Conservation (phyloP, 2,113 vertebrate species). For the Tenebrosternarchus preto region DNA sequence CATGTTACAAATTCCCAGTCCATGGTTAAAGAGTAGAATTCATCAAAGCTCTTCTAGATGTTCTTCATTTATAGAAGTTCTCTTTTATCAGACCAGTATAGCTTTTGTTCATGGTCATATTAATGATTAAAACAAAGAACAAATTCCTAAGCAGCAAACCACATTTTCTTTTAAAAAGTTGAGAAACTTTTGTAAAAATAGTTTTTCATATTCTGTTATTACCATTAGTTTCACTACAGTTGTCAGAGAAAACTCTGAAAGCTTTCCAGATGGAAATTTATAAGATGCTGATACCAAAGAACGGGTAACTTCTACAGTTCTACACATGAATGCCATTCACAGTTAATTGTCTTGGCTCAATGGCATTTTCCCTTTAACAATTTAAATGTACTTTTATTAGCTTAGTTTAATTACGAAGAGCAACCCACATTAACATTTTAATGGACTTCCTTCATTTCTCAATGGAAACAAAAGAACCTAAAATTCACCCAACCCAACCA, state of each 20-base stretch:
- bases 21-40: too few relatives aligned
- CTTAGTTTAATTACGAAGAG: slow-evolving; percentile 45
- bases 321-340: slow-evolving; percentile 11
- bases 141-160: not conserved
- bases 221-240: not conserved
- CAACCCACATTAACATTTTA: slow-evolving; percentile 56
- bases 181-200: too few relatives aligned
- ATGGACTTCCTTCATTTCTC: slow-evolving; percentile 46
- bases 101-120: not conserved
- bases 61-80: not conserved
- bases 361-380: slow-evolving; percentile 40
- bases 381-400: slow-evolving; percentile 48
- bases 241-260: not conserved
- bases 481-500: slow-evolving; percentile 1
- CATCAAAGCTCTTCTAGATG: too few relatives aligned
- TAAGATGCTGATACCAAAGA: slow-evolving; percentile 1
- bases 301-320: slow-evolving; percentile 12
- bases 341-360: slow-evolving; percentile 15
- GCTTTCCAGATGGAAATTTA: not conserved
- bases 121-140: not conserved
- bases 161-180: not conserved
- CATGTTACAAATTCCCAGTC: too few relatives aligned
- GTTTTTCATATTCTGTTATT: not conserved
- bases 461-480: slow-evolving; percentile 43
- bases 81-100: not conserved